Percentiles rank a stretch among this genome's conserved stretches.
These are phyloP conservation scores for Agrochola macilenta DNA, from an alignment of 2,888 invertebrate species.

Conservation along the genomic window DNA sequence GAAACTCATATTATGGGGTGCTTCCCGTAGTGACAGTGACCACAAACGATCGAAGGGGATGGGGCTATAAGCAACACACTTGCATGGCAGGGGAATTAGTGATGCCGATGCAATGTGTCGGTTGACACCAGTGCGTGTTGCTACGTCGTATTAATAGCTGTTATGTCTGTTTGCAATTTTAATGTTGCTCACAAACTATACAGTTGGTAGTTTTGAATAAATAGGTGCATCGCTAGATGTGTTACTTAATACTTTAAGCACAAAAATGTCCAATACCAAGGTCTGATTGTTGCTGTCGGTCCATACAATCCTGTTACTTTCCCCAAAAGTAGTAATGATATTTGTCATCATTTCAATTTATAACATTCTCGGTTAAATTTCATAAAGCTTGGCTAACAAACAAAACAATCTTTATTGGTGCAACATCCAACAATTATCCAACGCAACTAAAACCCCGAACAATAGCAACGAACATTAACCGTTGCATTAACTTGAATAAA, in stretches of 20 bases:
- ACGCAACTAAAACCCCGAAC: constrained; percentile 26
- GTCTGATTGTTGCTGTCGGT: neutral
- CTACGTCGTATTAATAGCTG: constrained; percentile 5
- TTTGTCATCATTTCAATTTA: neutral
- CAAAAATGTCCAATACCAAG: neutral
- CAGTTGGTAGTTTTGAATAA: neutral
- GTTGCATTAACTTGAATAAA: constrained; percentile 55
- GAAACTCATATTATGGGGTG: constrained; percentile 35
- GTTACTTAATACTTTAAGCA: neutral
- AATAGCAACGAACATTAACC: constrained; percentile 41
- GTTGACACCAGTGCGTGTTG: constrained; percentile 22
- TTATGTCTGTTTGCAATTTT: constrained; percentile 10
- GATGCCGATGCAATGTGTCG: constrained; percentile 32
- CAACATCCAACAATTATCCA: constrained; percentile 28
- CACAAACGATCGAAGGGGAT: constrained; percentile 40
- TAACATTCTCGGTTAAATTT: no score
- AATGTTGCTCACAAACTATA: neutral
- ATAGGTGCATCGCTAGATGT: neutral
- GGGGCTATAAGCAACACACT: constrained; percentile 23
- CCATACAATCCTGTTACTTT: neutral
- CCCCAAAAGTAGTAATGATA: neutral
- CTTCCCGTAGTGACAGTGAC: constrained; percentile 24
- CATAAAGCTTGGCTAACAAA: neutral
- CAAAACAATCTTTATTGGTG: constrained; percentile 6
- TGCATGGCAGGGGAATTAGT: constrained; percentile 42